These are phyloP conservation scores for Caradrina clavipalpis DNA, from an alignment of 2,888 invertebrate species.

Conservation along the genomic window DNA sequence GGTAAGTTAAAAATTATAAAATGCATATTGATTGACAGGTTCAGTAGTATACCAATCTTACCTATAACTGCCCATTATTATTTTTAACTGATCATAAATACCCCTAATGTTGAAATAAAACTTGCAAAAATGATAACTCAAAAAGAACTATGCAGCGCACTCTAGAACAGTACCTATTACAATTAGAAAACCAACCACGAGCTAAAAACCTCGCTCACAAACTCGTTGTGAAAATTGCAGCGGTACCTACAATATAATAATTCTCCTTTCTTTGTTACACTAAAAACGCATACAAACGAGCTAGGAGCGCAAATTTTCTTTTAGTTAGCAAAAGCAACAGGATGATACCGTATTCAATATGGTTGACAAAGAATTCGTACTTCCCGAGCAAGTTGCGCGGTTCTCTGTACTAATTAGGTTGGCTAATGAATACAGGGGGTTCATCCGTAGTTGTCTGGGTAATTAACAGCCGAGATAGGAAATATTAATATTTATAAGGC, in stretches of 20 bases:
- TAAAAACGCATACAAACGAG: constrained; percentile 52
- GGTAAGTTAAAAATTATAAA: too few species aligned
- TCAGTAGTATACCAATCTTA: too few species aligned
- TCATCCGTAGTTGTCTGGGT: constrained; percentile 85
- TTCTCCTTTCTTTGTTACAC: constrained; percentile 48
- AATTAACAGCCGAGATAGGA: constrained; percentile 88
- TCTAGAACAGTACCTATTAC: neutral
- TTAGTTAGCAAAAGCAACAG: constrained; percentile 55
- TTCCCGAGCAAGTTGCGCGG: constrained; percentile 72
- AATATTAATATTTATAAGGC: constrained; percentile 89
- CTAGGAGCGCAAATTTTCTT: constrained; percentile 55
- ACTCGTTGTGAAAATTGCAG: constrained; percentile 41
- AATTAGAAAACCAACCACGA: constrained; percentile 36
- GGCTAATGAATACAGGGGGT: constrained; percentile 85
- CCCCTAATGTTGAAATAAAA: too few species aligned
- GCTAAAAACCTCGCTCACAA: constrained; percentile 40
- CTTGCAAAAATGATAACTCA: too few species aligned
- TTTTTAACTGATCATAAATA: too few species aligned
- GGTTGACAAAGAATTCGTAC: constrained; percentile 75
- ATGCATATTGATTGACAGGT: too few species aligned
- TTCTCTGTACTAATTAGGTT: constrained; percentile 86
- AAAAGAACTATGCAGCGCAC: neutral
- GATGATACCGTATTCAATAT: constrained; percentile 61
- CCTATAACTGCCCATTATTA: too few species aligned
- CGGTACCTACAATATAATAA: constrained; percentile 26